These are phyloP conservation scores for Bos javanicus DNA, from an alignment of 2,113 vertebrate genomes.

Conservation along the genomic window DNA sequence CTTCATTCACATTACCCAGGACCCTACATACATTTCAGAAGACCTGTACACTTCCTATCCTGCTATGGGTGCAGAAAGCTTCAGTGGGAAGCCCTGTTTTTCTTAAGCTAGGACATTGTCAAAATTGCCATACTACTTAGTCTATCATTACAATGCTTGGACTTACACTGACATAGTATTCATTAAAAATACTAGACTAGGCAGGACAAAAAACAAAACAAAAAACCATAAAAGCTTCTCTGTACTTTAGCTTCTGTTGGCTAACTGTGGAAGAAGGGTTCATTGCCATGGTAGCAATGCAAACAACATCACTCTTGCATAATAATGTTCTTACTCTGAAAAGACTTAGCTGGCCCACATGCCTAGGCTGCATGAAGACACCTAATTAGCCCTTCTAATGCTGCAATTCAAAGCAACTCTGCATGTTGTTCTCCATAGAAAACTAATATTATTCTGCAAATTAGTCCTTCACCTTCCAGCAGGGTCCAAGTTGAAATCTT, in stretches of 20 bases:
- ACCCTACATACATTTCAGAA: neutral
- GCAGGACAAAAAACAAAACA: neutral
- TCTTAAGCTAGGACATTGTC: neutral
- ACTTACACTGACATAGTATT: neutral
- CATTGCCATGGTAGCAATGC: neutral
- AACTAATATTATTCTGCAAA: slow-evolving; percentile 8
- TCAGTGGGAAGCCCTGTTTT: neutral
- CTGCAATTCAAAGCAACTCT: neutral
- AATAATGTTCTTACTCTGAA: neutral
- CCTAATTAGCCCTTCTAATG: neutral
- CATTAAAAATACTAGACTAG: neutral
- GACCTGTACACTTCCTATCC: neutral
- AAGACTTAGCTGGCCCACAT: neutral
- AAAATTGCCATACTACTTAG: neutral
- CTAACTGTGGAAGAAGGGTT: neutral
- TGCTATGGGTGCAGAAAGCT: neutral
- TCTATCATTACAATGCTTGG: neutral
- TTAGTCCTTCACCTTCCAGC: neutral
- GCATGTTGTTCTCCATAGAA: neutral
- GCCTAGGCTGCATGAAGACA: neutral
- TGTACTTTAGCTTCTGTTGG: neutral
- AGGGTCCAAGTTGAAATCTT: neutral
- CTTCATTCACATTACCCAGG: neutral
- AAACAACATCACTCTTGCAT: neutral
- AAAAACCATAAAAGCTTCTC: neutral